These are phyloP conservation scores for Cryptoprocta ferox DNA, from an alignment of 2,797 vertebrate species.

Conservation along the genomic window DNA sequence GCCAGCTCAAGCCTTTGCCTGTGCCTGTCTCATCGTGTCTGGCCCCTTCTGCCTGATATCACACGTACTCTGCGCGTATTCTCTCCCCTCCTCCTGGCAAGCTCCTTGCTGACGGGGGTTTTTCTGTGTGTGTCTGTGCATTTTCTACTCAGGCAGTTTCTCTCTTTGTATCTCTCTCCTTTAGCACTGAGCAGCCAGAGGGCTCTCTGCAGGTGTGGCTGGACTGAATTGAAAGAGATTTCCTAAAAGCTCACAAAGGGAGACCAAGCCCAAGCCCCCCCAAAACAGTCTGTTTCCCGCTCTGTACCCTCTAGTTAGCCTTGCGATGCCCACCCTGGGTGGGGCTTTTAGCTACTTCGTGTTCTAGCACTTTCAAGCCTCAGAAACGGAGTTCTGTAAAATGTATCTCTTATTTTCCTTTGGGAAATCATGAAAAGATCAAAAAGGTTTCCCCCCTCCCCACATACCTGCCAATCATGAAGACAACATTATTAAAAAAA, in stretches of 20 bases:
- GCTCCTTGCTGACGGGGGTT: neutral
- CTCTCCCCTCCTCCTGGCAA: neutral
- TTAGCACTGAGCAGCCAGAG: neutral
- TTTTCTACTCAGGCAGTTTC: neutral
- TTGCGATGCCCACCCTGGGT: neutral
- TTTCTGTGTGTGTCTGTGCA: neutral
- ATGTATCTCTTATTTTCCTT: slow-evolving; percentile 19
- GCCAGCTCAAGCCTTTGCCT: neutral
- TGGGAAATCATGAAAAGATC: slow-evolving; percentile 51
- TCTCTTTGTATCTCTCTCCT: neutral
- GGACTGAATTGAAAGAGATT: neutral
- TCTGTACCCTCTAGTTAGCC: neutral
- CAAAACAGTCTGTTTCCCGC: neutral
- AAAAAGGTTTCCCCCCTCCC: neutral
- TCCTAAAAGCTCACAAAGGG: neutral
- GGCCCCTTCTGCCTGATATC: neutral
- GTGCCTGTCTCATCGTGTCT: neutral
- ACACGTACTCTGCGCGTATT: neutral
- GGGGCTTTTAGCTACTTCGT: neutral
- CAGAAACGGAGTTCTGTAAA: neutral
- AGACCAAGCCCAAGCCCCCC: neutral
- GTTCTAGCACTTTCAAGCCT: neutral
- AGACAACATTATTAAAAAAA: slow-evolving; percentile 45
- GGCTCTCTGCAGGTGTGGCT: neutral
- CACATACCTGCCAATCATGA: slow-evolving; percentile 68